A percentile compares a stretch with the other conserved stretches of the same genome.
Conservation (phyloP, 2,797 vertebrate species). For the Acestrorhynchus altus region DNA sequence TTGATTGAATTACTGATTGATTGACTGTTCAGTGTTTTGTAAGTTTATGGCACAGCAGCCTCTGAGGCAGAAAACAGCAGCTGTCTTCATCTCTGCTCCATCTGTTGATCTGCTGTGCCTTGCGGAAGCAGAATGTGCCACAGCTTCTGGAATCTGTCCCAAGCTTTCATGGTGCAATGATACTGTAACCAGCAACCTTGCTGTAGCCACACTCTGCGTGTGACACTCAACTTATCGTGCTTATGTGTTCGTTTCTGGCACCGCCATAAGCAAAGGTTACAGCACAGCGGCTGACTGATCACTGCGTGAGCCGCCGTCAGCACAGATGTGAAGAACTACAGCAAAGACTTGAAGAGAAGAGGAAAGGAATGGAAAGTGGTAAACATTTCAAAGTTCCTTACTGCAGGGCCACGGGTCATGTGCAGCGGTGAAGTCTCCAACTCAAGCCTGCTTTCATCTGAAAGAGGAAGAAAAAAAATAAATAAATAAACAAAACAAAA, state of each 20-base stretch:
- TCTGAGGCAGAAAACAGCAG: conserved; percentile 3
- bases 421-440: conserved; percentile 65
- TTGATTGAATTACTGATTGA: not conserved
- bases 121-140: conserved; percentile 19
- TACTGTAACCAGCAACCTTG: conserved; percentile 45
- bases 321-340: not conserved
- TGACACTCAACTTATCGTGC: too few relatives aligned
- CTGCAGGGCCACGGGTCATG: conserved; percentile 82
- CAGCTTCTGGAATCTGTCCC: conserved; percentile 5
- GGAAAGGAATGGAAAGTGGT: not conserved
- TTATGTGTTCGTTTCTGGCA: not conserved
- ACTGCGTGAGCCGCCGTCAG: not conserved
- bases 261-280: not conserved
- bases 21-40: not conserved
- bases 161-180: conserved; percentile 49
- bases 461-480: conserved; percentile 39
- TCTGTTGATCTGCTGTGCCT: conserved; percentile 23
- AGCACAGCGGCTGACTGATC: conserved; percentile 1
- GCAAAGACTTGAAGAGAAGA: conserved; percentile 9
- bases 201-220: not conserved
- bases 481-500: too few relatives aligned
- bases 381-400: conserved; percentile 73
- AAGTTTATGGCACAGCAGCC: not conserved
- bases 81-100: conserved; percentile 7
- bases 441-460: conserved; percentile 64